These are phyloP conservation scores for Rousettus leschenaultii DNA, from an alignment of 2,113 vertebrate genomes.

Conservation along the genomic window DNA sequence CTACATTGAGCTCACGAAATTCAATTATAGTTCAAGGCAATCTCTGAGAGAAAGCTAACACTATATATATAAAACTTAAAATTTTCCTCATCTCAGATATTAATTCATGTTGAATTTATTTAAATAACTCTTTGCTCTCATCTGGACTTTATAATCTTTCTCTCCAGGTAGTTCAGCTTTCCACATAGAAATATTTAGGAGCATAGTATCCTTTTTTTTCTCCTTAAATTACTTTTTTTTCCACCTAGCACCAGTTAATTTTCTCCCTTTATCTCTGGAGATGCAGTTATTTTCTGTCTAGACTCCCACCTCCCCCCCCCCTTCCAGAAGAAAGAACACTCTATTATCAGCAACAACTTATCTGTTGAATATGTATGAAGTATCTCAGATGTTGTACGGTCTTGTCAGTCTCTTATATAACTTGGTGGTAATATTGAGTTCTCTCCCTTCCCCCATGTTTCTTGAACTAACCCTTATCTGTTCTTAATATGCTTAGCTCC, in stretches of 20 bases:
- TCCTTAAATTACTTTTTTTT: neutral
- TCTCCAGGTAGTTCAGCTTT: neutral
- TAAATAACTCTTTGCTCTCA: neutral
- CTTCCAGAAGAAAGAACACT: slow-evolving; percentile 31
- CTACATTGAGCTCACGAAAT: neutral
- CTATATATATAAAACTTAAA: neutral
- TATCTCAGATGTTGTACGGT: slow-evolving; percentile 24
- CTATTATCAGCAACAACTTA: slow-evolving; percentile 9
- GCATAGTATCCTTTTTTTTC: rapidly evolving
- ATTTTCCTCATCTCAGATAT: neutral
- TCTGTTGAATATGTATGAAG: slow-evolving; percentile 55
- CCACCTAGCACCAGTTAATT: neutral
- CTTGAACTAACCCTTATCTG: neutral
- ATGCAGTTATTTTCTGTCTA: slow-evolving; percentile 39
- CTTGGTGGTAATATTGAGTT: neutral
- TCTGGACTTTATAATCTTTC: neutral
- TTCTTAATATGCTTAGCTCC: neutral
- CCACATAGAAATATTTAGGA: neutral
- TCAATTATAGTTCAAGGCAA: neutral
- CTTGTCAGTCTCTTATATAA: slow-evolving; percentile 23
- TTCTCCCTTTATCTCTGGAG: neutral
- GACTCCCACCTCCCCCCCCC: neutral
- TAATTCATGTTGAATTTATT: neutral
- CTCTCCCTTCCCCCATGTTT: neutral
- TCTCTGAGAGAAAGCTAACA: neutral